A percentile compares a stretch with the other conserved stretches of the same genome.
Conservation (phyloP, 2,888 invertebrate species). For the Cabera pusaria region DNA sequence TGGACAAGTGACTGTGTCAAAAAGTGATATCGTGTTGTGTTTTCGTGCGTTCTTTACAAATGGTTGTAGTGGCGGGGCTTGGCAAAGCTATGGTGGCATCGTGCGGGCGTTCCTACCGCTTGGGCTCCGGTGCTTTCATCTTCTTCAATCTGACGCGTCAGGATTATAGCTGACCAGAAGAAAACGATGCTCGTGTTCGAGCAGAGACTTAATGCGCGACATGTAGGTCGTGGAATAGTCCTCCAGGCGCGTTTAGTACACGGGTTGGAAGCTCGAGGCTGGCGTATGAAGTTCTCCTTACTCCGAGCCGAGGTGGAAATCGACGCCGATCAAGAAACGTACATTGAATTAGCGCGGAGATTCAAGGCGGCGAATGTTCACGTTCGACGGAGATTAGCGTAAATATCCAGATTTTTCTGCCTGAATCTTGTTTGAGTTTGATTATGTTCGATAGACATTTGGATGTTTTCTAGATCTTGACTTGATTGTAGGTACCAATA, state of each 20-base stretch:
- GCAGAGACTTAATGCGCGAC: slow-evolving; percentile 74
- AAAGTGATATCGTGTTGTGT: slow-evolving; percentile 39
- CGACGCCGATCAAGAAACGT: slow-evolving; percentile 69
- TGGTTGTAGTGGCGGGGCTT: slow-evolving; percentile 66
- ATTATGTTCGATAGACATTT: neutral
- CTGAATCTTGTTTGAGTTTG: slow-evolving; percentile 22
- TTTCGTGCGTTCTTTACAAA: slow-evolving; percentile 55
- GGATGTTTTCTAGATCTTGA: too few species aligned
- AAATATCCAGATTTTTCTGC: slow-evolving; percentile 54
- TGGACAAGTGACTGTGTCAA: slow-evolving; percentile 57
- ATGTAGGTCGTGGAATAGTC: slow-evolving; percentile 64
- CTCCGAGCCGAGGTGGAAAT: slow-evolving; percentile 73
- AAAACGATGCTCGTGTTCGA: slow-evolving; percentile 73
- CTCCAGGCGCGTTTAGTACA: slow-evolving; percentile 68
- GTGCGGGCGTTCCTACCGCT: slow-evolving; percentile 57
- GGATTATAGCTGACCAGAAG: slow-evolving; percentile 79
- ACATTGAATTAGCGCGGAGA: slow-evolving; percentile 62
- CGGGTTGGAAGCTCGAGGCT: slow-evolving; percentile 69
- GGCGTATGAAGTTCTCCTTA: slow-evolving; percentile 74
- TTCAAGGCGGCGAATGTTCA: slow-evolving; percentile 66
- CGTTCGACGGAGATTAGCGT: slow-evolving; percentile 63
- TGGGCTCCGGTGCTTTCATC: slow-evolving; percentile 70
- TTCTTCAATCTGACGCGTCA: slow-evolving; percentile 77
- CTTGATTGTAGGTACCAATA: too few species aligned
- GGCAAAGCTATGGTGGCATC: slow-evolving; percentile 73